Evolutionary conservation across 2,113 vertebrate genomes (phyloP), one percentile per base, ranked within the genome.

Genomic region (Actenoides hombroni): DNA sequence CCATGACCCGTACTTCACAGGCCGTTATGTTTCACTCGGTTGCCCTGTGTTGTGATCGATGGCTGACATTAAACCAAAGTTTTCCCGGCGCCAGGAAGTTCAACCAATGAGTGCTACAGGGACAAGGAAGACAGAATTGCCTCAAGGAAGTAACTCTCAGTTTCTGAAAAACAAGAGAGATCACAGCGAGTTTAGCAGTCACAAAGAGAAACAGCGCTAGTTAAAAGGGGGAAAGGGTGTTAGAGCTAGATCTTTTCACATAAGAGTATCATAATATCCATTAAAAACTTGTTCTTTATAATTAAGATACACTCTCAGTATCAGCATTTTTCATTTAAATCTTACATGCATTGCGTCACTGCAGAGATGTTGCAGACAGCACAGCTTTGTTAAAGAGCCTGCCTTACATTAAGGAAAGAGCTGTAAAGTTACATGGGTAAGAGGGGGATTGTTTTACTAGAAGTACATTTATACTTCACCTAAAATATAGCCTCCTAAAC

Each of bases 111-210:
- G 21, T 0, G 1, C n/a, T 51, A 29, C 29, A n/a, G 40, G 5
- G 44, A 46, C 40, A 57, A 83, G 37, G 44, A 83, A 81, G 28
- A 78, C 51, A 26, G 42, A 48, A 40, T 4, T 40, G 35, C 53
- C 49, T 8, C 61, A 68, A 89, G 69, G 61, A 92, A 91, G 59
- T 78, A 89, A 78, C 33, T 59, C 35, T 15, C 51, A 3, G 31
- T 59, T 91, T 54, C 59, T 81, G 54, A 65, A 70, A 54, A 81
- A 33, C 6, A 6, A 13, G 25, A 67, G 54, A 63, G 11, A 59
- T 16, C 12, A 8, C 1, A n/a, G 37, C 0, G 0, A 35, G 16
- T 86, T 78, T 10, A 48, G 21, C 53, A 57, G 26, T 28, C 57
- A 53, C 39, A 44, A 21, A 2, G 13, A 73, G 67, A 73, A 79